These are phyloP conservation scores for Thereva nobilitata DNA, from an alignment of 2,888 invertebrate species.

Conservation along the genomic window DNA sequence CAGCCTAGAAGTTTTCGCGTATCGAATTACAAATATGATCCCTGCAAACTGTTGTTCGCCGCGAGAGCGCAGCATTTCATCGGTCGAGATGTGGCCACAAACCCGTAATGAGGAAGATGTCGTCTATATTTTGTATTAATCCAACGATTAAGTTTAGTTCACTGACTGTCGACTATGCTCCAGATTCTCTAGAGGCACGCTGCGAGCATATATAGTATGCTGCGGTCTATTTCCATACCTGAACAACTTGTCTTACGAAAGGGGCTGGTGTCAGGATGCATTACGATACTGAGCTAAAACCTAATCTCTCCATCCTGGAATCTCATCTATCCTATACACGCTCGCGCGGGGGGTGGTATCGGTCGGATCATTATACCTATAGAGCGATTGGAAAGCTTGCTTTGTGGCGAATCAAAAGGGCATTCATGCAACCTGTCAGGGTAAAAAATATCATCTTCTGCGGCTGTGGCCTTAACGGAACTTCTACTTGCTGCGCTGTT, in stretches of 20 bases:
- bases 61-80: conserved; percentile 23
- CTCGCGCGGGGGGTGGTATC: conserved; percentile 6
- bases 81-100: conserved; percentile 33
- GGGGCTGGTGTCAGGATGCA: conserved; percentile 38
- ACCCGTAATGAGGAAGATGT: conserved; percentile 41
- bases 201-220: background rate
- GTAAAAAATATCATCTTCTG: conserved; percentile 41
- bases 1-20: background rate
- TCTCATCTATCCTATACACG: background rate
- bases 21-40: conserved; percentile 34
- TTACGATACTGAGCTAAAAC: conserved; percentile 30
- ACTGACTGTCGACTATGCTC: conserved; percentile 35
- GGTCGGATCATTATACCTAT: conserved; percentile 2
- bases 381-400: conserved; percentile 12
- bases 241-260: conserved; percentile 20
- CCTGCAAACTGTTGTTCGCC: conserved; percentile 26
- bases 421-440: conserved; percentile 40
- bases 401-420: conserved; percentile 21
- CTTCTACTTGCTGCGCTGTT: conserved; percentile 35
- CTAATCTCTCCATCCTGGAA: background rate
- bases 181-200: conserved; percentile 8
- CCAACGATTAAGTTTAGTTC: conserved; percentile 40
- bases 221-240: conserved; percentile 4
- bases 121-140: conserved; percentile 41
- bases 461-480: conserved; percentile 38